Percentiles rank a stretch among this genome's conserved stretches.
Conservation (phyloP, 2,888 invertebrate genomes). For the Zaprionus lineosus region DNA sequence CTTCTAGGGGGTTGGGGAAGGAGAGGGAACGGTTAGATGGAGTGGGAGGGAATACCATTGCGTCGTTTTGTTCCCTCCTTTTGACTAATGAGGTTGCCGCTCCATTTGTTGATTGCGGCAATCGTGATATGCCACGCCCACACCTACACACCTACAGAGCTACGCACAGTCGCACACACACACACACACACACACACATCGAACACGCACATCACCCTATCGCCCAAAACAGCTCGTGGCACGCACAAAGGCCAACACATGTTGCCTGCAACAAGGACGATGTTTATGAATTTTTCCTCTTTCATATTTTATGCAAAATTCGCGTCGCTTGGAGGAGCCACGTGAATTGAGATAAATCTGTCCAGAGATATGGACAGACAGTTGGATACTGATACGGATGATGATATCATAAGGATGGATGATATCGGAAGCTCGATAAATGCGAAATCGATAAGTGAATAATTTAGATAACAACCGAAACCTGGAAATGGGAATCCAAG, state of each 20-base stretch:
- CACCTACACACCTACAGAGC: no score
- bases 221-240: conserved; percentile 1
- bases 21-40: background rate
- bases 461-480: no score
- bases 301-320: conserved; percentile 50
- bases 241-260: conserved; percentile 33
- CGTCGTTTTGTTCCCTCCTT: conserved; percentile 38
- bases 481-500: no score
- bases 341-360: conserved; percentile 8
- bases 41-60: conserved; percentile 19
- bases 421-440: no score
- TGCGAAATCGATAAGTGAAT: no score
- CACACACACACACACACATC: no score
- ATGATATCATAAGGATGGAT: no score
- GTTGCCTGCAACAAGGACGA: conserved; percentile 33
- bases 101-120: conserved; percentile 67
- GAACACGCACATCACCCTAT: background rate
- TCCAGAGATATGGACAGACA: no score
- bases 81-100: conserved; percentile 67
- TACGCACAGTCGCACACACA: conserved; percentile 11
- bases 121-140: conserved; percentile 47
- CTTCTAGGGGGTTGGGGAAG: background rate
- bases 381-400: no score
- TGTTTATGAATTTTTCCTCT: conserved; percentile 38
- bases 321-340: conserved; percentile 22